Percentiles rank a stretch among this genome's conserved stretches.
Conservation (phyloP, 2,113 vertebrate species). For the Poecile atricapillus region DNA sequence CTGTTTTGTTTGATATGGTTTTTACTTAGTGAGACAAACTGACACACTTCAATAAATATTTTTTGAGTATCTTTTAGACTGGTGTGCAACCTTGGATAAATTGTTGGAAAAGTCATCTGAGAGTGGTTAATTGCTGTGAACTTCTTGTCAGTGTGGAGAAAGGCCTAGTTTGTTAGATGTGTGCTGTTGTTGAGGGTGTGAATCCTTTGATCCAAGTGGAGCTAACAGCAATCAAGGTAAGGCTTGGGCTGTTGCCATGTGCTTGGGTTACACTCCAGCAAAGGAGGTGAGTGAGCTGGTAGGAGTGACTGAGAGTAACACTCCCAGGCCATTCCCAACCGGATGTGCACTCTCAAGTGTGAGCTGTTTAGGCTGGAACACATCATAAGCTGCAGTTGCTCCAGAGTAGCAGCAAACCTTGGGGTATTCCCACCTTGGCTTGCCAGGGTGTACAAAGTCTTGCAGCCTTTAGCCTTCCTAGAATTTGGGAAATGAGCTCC, state of each 20-base stretch:
- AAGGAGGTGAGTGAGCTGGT: not conserved
- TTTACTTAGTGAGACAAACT: not conserved
- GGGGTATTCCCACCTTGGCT: fast-evolving
- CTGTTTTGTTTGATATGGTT: not conserved
- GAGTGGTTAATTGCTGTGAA: not conserved
- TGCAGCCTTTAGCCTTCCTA: not conserved
- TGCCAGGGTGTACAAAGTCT: not conserved
- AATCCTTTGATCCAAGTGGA: not conserved
- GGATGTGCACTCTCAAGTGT: not conserved
- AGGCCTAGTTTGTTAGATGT: not conserved
- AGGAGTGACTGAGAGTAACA: not conserved
- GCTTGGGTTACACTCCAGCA: not conserved
- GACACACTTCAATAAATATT: not conserved
- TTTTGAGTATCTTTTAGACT: not conserved
- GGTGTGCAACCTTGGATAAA: not conserved
- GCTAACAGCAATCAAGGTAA: fast-evolving
- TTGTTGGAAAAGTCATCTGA: not conserved
- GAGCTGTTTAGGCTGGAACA: not conserved
- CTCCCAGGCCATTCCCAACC: not conserved
- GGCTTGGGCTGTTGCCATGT: not conserved
- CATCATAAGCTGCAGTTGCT: not conserved
- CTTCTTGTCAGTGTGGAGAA: not conserved
- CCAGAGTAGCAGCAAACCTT: not conserved
- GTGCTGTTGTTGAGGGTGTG: not conserved
- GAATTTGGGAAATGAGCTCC: not conserved